Evolutionary conservation across 2,113 vertebrate genomes (phyloP), one percentile per base, ranked within the genome.

Genomic region (Zootoca vivipara): DNA sequence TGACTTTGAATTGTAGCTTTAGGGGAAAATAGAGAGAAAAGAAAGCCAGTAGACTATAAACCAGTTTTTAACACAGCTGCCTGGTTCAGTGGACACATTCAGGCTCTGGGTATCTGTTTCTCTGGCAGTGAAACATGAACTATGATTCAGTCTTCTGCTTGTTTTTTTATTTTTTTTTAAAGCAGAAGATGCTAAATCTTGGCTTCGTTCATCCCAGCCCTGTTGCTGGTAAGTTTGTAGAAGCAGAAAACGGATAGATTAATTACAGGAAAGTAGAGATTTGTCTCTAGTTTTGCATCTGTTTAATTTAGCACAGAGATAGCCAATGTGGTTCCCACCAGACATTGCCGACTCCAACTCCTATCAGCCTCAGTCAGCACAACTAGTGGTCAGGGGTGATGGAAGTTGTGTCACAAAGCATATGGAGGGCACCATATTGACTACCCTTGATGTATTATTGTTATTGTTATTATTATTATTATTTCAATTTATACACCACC

Each of bases 41-140:
- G 0, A 24, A 20, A 88, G 3, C 18, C 35, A 79, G 35, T 9
- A 33, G 26, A 0, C 0, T 64, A 87, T 35, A 3, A 56, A 5
- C 70, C n/a, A 62, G 38, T 78, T 69, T 56, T 40, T 92, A 8
- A 24, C 58, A 24, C 26, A 18, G 90, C 67, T 83, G 85, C 3
- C 1, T 62, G n/a, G 26, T 58, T 82, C 56, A 78, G 35, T 15
- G 74, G 0, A 28, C 67, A n/a, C 30, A 70, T 72, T 72, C 67
- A 69, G 24, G 24, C 26, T 69, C 20, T 69, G 22, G 67, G 67
- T 28, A 69, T 69, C 67, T 69, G 2, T 28, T 28, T 28, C 22
- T 69, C 67, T 26, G 28, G 67, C 67, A 69, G 67, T 69, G 28
- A 69, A 69, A 26, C 22, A 24, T 26, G 26, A 22, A 67, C 24